These are phyloP conservation scores for Irena cyanogastra DNA, from an alignment of 2,113 vertebrate genomes.

Conservation along the genomic window DNA sequence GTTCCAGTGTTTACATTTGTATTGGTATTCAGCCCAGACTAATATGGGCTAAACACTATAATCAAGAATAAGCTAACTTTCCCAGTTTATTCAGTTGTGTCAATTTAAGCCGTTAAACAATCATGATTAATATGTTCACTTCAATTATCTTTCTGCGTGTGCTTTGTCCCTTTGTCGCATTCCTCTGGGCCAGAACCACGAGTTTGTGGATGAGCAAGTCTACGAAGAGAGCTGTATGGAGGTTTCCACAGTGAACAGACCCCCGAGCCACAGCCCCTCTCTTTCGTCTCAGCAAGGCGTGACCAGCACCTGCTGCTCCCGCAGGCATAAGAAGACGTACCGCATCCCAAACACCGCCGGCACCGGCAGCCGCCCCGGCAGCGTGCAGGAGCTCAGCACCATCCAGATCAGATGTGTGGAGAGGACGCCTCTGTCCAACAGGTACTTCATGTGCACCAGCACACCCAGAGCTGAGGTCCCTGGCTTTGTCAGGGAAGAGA, in stretches of 20 bases:
- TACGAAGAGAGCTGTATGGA: slow-evolving; percentile 87
- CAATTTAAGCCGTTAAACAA: neutral
- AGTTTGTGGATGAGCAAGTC: slow-evolving; percentile 91
- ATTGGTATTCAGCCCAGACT: slow-evolving; percentile 12
- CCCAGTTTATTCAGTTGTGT: neutral
- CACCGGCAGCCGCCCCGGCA: slow-evolving; percentile 73
- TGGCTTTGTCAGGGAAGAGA: neutral
- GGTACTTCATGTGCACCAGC: slow-evolving; percentile 52
- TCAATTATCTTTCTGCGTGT: neutral
- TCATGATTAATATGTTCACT: neutral
- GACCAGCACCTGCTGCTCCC: slow-evolving; percentile 85
- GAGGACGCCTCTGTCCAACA: slow-evolving; percentile 83
- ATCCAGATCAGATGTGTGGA: slow-evolving; percentile 90
- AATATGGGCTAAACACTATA: neutral
- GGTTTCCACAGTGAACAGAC: slow-evolving; percentile 79
- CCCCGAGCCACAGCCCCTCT: slow-evolving; percentile 83
- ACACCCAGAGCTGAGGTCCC: neutral
- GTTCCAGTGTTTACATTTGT: neutral
- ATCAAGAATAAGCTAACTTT: slow-evolving; percentile 10
- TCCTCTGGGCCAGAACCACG: slow-evolving; percentile 80
- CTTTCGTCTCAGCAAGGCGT: slow-evolving; percentile 80
- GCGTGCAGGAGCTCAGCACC: slow-evolving; percentile 92
- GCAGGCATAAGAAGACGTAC: slow-evolving; percentile 86
- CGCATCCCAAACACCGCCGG: slow-evolving; percentile 82
- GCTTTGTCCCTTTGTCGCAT: neutral